Evolutionary conservation across 2,888 invertebrate genomes (phyloP).

Genomic region (Agrilus mali): DNA sequence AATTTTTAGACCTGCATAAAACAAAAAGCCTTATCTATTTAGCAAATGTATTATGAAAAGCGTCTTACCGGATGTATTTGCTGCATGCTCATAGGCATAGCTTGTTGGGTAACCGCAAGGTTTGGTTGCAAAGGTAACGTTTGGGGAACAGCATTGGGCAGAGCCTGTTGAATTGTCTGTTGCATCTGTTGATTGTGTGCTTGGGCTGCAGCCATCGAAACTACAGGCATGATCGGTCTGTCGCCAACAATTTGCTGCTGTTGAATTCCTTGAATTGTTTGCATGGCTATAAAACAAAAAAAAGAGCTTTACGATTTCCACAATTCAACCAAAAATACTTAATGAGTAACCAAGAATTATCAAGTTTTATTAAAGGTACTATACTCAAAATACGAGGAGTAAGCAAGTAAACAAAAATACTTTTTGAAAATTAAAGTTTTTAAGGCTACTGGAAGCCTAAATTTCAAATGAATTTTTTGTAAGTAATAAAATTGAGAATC

Average conservation of each 20-base stretch:
- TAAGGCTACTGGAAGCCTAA: too few relatives aligned
- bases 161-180: conserved; percentile 39
- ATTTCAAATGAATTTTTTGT: background rate
- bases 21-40: background rate
- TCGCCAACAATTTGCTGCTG: conserved; percentile 35
- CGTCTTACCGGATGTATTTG: conserved; percentile 46
- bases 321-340: too few relatives aligned
- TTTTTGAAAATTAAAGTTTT: background rate
- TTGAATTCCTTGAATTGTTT: conserved; percentile 42
- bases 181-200: conserved; percentile 41
- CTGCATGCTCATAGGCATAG: conserved; percentile 38
- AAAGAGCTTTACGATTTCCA: too few relatives aligned
- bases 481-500: background rate
- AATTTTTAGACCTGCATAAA: conserved; percentile 1
- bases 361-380: background rate
- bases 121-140: conserved; percentile 40
- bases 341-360: too few relatives aligned
- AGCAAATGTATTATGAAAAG: conserved; percentile 1
- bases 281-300: conserved; percentile 36
- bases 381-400: background rate
- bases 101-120: conserved; percentile 33
- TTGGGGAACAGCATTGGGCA: conserved; percentile 42
- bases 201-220: conserved; percentile 43
- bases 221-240: conserved; percentile 51
- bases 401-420: background rate